A percentile compares a stretch with the other conserved stretches of the same genome.
These are phyloP conservation scores for Spongia lamella DNA, from an alignment of 37 sponge, comb jelly and placozoan species.

Conservation along the genomic window DNA sequence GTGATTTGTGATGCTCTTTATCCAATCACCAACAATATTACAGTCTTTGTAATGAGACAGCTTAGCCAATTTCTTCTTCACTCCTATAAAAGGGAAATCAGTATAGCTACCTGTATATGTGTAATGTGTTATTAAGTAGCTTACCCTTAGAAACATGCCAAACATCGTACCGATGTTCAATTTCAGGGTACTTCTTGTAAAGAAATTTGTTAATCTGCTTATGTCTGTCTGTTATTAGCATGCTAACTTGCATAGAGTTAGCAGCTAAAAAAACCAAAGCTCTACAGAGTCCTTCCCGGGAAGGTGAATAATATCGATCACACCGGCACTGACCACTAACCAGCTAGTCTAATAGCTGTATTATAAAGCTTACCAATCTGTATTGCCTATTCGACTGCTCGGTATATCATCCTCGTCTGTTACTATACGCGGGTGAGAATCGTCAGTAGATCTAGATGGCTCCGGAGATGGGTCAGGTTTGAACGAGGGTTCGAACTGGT, in stretches of 20 bases:
- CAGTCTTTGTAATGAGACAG: slow-evolving; percentile 50
- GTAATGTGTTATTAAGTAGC: slow-evolving; percentile 16
- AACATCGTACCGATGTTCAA: not conserved
- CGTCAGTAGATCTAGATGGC: too few relatives aligned
- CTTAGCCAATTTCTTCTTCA: slow-evolving; percentile 29
- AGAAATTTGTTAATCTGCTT: slow-evolving; percentile 25
- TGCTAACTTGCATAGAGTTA: slow-evolving; percentile 1
- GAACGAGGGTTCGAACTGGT: too few relatives aligned
- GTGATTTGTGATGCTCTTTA: slow-evolving; percentile 51
- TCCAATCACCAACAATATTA: slow-evolving; percentile 46
- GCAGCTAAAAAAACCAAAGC: slow-evolving; percentile 4
- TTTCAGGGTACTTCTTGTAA: slow-evolving; percentile 3
- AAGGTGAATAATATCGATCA: too few relatives aligned
- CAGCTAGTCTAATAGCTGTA: too few relatives aligned
- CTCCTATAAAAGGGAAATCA: not conserved
- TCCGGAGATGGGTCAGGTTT: too few relatives aligned
- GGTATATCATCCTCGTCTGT: too few relatives aligned
- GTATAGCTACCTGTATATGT: not conserved
- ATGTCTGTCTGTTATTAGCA: slow-evolving; percentile 31
- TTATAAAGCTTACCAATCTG: too few relatives aligned
- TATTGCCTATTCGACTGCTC: too few relatives aligned
- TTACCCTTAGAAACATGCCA: slow-evolving; percentile 28
- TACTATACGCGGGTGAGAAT: too few relatives aligned
- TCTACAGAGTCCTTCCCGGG: slow-evolving; percentile 35
- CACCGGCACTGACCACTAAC: too few relatives aligned